Evolutionary conservation across 2,797 vertebrate genomes (phyloP).

Genomic region (Chelmon rostratus): DNA sequence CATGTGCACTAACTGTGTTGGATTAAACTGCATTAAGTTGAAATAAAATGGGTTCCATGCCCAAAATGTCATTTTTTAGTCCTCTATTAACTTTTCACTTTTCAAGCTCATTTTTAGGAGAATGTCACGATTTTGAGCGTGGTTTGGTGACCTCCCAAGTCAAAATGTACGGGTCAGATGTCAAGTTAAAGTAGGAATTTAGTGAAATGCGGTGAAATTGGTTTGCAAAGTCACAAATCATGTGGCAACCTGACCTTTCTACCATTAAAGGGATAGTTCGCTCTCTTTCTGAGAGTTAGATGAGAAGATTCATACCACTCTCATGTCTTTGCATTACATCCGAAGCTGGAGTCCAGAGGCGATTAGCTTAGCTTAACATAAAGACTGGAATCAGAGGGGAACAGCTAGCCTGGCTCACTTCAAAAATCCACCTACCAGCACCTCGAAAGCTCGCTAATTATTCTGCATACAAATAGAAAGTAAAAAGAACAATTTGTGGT

Average conservation of each 20-base stretch:
- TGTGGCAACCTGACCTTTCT: not conserved
- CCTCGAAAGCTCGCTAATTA: no score
- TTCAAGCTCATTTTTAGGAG: not conserved
- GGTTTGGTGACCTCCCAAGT: not conserved
- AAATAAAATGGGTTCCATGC: constrained; percentile 85
- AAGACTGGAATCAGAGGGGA: not conserved
- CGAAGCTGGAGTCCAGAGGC: not conserved
- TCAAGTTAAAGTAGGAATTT: no score
- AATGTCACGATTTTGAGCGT: not conserved
- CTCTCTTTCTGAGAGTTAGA: not conserved
- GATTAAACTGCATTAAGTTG: constrained; percentile 83
- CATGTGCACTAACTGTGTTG: constrained; percentile 87
- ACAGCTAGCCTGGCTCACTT: not conserved
- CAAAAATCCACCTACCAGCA: not conserved
- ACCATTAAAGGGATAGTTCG: not conserved
- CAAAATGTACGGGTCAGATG: no score
- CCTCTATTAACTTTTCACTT: not conserved
- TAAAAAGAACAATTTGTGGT: no score
- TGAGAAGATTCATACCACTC: not conserved
- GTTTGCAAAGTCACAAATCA: no score
- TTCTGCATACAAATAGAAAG: no score
- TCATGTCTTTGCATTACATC: not conserved
- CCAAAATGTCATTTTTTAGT: constrained; percentile 56
- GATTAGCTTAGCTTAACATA: constrained; percentile 7
- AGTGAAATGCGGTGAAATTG: no score